Percentiles rank a stretch among this genome's conserved stretches.
These are phyloP conservation scores for Sisor rabdophorus DNA, from an alignment of 2,113 vertebrate genomes.

Conservation along the genomic window DNA sequence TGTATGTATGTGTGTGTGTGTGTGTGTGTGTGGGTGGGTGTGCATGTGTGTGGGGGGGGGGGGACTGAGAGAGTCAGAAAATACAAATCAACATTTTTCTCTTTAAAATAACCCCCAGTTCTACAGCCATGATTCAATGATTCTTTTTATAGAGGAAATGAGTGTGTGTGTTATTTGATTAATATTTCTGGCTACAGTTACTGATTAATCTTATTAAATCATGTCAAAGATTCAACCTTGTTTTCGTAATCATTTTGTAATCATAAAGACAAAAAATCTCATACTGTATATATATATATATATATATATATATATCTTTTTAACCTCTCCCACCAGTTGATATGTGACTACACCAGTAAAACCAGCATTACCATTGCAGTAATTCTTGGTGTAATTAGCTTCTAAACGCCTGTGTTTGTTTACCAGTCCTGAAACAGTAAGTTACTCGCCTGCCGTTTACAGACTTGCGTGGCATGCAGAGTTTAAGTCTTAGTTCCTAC, in stretches of 20 bases:
- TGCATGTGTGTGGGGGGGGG: background rate
- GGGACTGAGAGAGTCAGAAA: background rate
- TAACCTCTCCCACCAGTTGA: too few species aligned
- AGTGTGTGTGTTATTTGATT: background rate
- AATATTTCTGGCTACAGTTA: background rate
- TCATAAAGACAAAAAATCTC: background rate
- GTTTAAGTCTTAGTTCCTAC: too few species aligned
- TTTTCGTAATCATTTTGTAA: background rate
- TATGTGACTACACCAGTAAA: too few species aligned
- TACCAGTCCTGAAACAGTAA: too few species aligned
- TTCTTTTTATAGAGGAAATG: background rate
- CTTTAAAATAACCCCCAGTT: conserved; percentile 1
- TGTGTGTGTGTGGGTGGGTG: conserved; percentile 5
- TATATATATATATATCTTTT: background rate
- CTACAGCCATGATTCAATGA: too few species aligned
- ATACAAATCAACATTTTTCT: background rate
- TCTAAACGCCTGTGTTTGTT: too few species aligned
- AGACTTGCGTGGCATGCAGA: too few species aligned
- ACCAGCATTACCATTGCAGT: too few species aligned
- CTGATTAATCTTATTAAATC: background rate
- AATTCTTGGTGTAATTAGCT: too few species aligned
- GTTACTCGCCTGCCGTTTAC: too few species aligned
- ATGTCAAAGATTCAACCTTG: background rate
- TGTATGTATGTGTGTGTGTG: background rate
- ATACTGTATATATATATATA: background rate